Evolutionary conservation across 2,113 vertebrate species (phyloP), one percentile per base, ranked within the genome.

Genomic region (Pachypanchax playfairii): DNA sequence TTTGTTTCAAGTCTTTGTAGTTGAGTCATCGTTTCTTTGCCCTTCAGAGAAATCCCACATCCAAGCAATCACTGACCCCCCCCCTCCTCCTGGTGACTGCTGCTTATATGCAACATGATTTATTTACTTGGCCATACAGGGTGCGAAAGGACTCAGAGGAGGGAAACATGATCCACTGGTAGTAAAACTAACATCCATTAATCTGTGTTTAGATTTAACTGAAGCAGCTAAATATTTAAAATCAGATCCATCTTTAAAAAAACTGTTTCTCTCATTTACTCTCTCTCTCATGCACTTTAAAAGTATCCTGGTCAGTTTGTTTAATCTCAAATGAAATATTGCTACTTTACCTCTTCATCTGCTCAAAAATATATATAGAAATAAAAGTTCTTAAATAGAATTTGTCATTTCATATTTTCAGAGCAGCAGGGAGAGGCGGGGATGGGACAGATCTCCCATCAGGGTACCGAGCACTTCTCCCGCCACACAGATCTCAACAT

Each of bases 341-440:
- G 56, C 24, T 26, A 25, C 24, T 48, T 48, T 48, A 48, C 22
- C 24, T n/a, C 9, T 9, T 46, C 15, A 48, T 26, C 56, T 65
- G 65, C n/a, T n/a, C n/a, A n/a, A n/a, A n/a, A n/a, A n/a, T n/a
- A n/a, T n/a, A n/a, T n/a, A n/a, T n/a, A n/a, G n/a, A n/a, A n/a
- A n/a, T n/a, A n/a, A n/a, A n/a, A n/a, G n/a, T n/a, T n/a, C n/a
- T n/a, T n/a, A n/a, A n/a, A n/a, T n/a, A n/a, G n/a, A 65, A 81
- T 80, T 52, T 68, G 68, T 59, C 70, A 28, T 33, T 39, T 60
- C 36, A 12, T 58, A 78, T 78, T 71, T 80, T n/a, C 57, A 70
- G 26, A 63, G 56, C 28, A 64, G 28, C 22, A 20, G 51, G 69
- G 60, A 54, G 44, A 15, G 51, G 29, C 38, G 48, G 15, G 50